phyloP scores from a whole-genome alignment of 64 coral and sea anemone genomes.

The Platygyra sinensis region DNA sequence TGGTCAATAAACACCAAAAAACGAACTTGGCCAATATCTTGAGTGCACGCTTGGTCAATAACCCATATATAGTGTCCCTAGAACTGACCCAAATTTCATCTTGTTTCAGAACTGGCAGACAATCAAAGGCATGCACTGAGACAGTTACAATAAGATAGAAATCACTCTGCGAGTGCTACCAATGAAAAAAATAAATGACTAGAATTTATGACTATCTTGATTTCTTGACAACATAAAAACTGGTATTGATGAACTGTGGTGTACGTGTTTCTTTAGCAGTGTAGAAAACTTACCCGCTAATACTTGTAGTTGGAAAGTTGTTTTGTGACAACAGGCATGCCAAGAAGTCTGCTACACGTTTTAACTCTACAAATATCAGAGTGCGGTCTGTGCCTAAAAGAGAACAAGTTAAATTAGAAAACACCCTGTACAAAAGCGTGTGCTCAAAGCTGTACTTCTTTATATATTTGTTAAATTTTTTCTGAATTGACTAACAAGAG shows the following conservation, averaged over 20 bases:
- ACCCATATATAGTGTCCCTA: too few species aligned
- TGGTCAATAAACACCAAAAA: too few species aligned
- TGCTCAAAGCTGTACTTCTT: too few species aligned
- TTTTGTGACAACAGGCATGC: slow-evolving; percentile 78
- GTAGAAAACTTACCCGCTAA: slow-evolving; percentile 68
- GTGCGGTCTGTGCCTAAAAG: slow-evolving; percentile 83
- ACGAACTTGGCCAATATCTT: too few species aligned
- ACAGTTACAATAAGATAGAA: background rate
- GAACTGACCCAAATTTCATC: too few species aligned
- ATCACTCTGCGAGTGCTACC: background rate
- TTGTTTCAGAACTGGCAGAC: too few species aligned
- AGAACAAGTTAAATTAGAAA: slow-evolving; percentile 1
- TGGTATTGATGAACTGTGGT: background rate
- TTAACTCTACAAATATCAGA: slow-evolving; percentile 94
- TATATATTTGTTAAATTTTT: too few species aligned
- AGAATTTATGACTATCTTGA: too few species aligned
- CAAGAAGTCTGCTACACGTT: slow-evolving; percentile 91
- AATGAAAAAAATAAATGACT: background rate
- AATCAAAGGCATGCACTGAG: too few species aligned
- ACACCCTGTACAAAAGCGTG: too few species aligned
- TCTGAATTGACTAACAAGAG: too few species aligned
- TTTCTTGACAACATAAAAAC: background rate
- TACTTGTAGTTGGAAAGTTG: slow-evolving; percentile 91
- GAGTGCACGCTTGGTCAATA: too few species aligned
- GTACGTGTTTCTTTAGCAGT: background rate